These are phyloP conservation scores for Drosophila repletoides DNA, from an alignment of 1,140 invertebrate genomes.

Conservation along the genomic window DNA sequence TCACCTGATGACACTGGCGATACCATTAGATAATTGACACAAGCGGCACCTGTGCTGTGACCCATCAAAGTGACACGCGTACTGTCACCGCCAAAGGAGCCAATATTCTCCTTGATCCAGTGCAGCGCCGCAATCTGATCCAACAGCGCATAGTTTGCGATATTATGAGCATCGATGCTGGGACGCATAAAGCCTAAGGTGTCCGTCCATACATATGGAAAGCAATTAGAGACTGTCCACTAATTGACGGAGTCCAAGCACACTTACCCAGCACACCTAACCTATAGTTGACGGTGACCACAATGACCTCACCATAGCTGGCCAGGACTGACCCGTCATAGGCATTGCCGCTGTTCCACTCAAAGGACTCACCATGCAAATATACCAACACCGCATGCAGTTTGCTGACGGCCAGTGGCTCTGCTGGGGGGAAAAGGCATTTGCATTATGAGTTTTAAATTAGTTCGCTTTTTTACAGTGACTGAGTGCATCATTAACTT, in stretches of 20 bases:
- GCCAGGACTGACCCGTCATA: conserved; percentile 95
- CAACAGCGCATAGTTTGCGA: conserved; percentile 93
- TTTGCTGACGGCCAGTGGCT: conserved; percentile 4
- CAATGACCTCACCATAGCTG: conserved; percentile 94
- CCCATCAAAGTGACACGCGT: conserved; percentile 94
- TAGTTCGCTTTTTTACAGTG: too few relatives aligned
- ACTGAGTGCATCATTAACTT: conserved; percentile 72
- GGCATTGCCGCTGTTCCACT: conserved; percentile 96
- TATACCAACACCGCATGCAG: conserved; percentile 92
- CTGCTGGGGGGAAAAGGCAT: not conserved
- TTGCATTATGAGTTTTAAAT: not conserved
- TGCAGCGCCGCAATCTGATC: conserved; percentile 94
- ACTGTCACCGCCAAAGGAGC: conserved; percentile 93
- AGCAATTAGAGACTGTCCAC: conserved; percentile 13
- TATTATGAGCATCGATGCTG: conserved; percentile 87
- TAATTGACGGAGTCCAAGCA: not conserved
- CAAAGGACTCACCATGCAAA: conserved; percentile 95
- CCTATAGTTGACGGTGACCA: conserved; percentile 96
- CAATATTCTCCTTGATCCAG: conserved; percentile 94
- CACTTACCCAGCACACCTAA: conserved; percentile 93
- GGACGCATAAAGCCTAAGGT: conserved; percentile 90
- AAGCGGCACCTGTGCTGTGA: conserved; percentile 96
- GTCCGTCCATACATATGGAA: not conserved
- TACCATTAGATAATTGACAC: conserved; percentile 93
- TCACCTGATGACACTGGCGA: conserved; percentile 90